These are phyloP conservation scores for Cheirogaleus major DNA, from an alignment of 2,797 vertebrate genomes.

Conservation along the genomic window DNA sequence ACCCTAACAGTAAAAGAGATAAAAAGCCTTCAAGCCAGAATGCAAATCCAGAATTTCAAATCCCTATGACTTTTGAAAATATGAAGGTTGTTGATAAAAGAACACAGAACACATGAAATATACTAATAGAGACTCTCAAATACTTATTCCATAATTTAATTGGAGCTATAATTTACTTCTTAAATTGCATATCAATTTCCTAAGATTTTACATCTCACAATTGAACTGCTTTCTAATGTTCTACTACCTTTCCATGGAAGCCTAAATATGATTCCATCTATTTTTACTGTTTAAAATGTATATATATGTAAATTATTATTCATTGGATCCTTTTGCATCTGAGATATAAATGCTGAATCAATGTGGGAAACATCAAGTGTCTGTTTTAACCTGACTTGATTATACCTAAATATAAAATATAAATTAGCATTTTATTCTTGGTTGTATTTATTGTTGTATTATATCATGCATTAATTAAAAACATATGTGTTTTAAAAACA, in stretches of 20 bases:
- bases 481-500: slow-evolving; percentile 79
- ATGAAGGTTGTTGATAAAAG: slow-evolving; percentile 23
- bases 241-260: slow-evolving; percentile 79
- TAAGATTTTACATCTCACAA: slow-evolving; percentile 85
- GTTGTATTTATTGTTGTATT: slow-evolving; percentile 87
- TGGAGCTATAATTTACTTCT: slow-evolving; percentile 83
- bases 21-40: neutral
- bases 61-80: slow-evolving; percentile 43
- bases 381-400: slow-evolving; percentile 87
- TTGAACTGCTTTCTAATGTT: slow-evolving; percentile 82
- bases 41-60: neutral
- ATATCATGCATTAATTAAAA: slow-evolving; percentile 81
- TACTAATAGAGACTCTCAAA: slow-evolving; percentile 16
- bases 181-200: slow-evolving; percentile 85
- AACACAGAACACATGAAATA: neutral
- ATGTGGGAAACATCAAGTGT: slow-evolving; percentile 82
- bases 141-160: slow-evolving; percentile 55
- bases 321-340: slow-evolving; percentile 84
- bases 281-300: slow-evolving; percentile 90
- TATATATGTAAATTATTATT: slow-evolving; percentile 90
- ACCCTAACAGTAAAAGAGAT: neutral
- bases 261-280: slow-evolving; percentile 82
- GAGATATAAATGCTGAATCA: slow-evolving; percentile 87
- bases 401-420: slow-evolving; percentile 88
- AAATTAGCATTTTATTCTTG: slow-evolving; percentile 88